These are phyloP conservation scores for zebrafish (Danio rerio) DNA, from an alignment of 2,113 vertebrate genomes.

Conservation along the genomic window GRCz12tu NC_133192.1:15420501-15421000, in stretches of 20 bases:
- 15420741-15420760: slow-evolving; percentile 22
- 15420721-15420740: slow-evolving; percentile 45
- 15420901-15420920: background rate
- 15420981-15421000: background rate
- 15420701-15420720: slow-evolving; percentile 34
- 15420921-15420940: background rate
- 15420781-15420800: slow-evolving; percentile 49
- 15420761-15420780: slow-evolving; percentile 46
- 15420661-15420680: background rate
- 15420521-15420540: background rate
- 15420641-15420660: background rate
- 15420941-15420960: background rate
- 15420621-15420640: background rate
- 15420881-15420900: slow-evolving; percentile 13
- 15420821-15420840: background rate
- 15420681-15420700: background rate
- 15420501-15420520: background rate
- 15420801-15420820: slow-evolving; percentile 23
- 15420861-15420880: background rate
- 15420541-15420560: background rate
- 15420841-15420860: background rate
- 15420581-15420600: background rate
- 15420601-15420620: background rate
- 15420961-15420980: background rate
- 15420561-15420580: background rate